Evolutionary conservation across 2,888 invertebrate species (phyloP).

Genomic region (Drosophila pegasa): DNA sequence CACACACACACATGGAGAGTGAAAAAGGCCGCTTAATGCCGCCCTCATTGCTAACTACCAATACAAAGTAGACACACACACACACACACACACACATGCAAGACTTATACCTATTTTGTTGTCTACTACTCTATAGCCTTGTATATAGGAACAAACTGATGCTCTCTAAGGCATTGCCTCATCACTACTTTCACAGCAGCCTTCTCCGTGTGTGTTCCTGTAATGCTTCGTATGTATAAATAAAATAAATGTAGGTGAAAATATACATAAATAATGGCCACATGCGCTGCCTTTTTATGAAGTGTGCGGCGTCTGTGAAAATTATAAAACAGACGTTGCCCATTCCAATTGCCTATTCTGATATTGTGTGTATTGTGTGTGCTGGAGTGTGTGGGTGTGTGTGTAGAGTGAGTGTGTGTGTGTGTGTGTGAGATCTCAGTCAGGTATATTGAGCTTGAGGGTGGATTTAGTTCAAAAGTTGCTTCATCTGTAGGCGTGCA

Average conservation of each 20-base stretch:
- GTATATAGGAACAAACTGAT: slow-evolving; percentile 20
- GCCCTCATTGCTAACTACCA: slow-evolving; percentile 50
- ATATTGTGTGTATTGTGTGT: not conserved
- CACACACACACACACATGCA: not conserved
- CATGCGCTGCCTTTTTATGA: slow-evolving; percentile 68
- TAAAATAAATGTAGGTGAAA: slow-evolving; percentile 78
- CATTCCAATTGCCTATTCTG: slow-evolving; percentile 6
- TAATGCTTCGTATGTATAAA: slow-evolving; percentile 45
- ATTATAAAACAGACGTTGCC: slow-evolving; percentile 63
- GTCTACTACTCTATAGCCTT: slow-evolving; percentile 12
- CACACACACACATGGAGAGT: slow-evolving; percentile 10
- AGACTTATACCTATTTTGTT: slow-evolving; percentile 7
- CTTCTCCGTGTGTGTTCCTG: slow-evolving; percentile 28
- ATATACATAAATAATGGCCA: slow-evolving; percentile 76
- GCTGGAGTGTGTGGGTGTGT: not conserved
- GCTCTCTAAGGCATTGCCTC: slow-evolving; percentile 51
- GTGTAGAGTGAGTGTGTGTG: not conserved
- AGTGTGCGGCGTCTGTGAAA: slow-evolving; percentile 62
- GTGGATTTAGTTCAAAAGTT: slow-evolving; percentile 30
- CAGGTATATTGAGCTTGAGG: slow-evolving; percentile 36
- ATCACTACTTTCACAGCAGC: slow-evolving; percentile 47
- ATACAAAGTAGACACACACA: slow-evolving; percentile 29
- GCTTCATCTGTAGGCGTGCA: slow-evolving; percentile 42
- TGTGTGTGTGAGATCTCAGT: slow-evolving; percentile 3
- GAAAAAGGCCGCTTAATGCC: slow-evolving; percentile 36